These are phyloP conservation scores for Peromyscus attwateri DNA, from an alignment of 2,797 vertebrate species.

Conservation along the genomic window DNA sequence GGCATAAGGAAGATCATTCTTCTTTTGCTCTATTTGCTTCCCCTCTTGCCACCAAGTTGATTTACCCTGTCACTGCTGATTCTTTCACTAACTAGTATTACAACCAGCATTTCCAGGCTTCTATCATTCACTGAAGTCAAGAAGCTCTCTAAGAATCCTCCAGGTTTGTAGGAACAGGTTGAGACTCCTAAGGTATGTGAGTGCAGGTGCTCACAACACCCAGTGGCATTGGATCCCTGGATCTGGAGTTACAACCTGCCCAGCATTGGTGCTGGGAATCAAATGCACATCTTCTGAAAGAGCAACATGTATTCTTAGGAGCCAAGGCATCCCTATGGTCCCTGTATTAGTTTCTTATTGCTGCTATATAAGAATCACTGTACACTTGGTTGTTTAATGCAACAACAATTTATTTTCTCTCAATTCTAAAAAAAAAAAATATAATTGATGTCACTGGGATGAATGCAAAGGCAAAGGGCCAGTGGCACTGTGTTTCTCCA, in stretches of 20 bases:
- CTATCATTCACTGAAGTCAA: not conserved
- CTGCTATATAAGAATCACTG: constrained; percentile 16
- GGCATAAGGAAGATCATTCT: not conserved
- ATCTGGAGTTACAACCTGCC: not conserved
- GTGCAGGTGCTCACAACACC: not conserved
- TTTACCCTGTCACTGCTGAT: not conserved
- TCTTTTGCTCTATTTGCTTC: not conserved
- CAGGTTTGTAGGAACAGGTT: not conserved
- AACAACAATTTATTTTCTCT: not conserved
- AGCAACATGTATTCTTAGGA: not conserved
- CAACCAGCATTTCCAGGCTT: not conserved
- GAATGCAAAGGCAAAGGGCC: not conserved
- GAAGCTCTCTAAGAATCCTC: not conserved
- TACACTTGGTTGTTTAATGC: not conserved
- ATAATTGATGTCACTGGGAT: not conserved
- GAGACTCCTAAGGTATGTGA: not conserved
- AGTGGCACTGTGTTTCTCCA: not conserved
- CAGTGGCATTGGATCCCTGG: not conserved
- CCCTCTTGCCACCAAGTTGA: not conserved
- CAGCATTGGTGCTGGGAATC: not conserved
- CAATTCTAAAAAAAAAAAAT: not conserved
- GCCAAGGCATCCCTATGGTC: not conserved
- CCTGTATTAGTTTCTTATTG: not conserved
- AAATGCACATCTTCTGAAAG: not conserved
- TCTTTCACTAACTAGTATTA: not conserved